Conservation (phyloP, 2,888 invertebrate genomes). For the Halocaridina rubra region DNA sequence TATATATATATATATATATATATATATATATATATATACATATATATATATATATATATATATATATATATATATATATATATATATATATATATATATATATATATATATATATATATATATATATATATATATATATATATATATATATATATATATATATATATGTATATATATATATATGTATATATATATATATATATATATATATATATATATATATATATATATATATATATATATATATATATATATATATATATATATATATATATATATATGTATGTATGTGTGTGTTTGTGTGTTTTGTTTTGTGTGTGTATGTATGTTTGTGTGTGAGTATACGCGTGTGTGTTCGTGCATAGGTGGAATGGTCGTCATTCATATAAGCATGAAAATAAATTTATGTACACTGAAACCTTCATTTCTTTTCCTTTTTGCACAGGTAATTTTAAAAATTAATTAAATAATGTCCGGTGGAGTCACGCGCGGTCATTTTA, state of each 20-base stretch:
- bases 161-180: not conserved
- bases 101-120: not conserved
- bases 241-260: conserved; percentile 38
- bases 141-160: conserved; percentile 17
- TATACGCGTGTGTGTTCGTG: too few relatives aligned
- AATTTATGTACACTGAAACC: too few relatives aligned
- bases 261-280: conserved; percentile 38
- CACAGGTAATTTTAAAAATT: too few relatives aligned
- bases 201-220: not conserved
- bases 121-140: not conserved
- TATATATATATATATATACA: not conserved
- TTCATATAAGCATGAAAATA: too few relatives aligned
- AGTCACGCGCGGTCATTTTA: too few relatives aligned
- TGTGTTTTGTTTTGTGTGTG: not conserved
- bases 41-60: not conserved
- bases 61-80: conserved; percentile 10
- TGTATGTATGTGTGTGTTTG: not conserved
- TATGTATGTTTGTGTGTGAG: too few relatives aligned
- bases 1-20: not conserved
- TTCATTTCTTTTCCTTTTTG: too few relatives aligned
- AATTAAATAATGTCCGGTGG: too few relatives aligned
- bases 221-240: not conserved
- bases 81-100: not conserved
- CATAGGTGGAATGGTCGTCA: too few relatives aligned
- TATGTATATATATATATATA: not conserved